Percentiles rank a stretch among this genome's conserved stretches.
phyloP scores from a whole-genome alignment of 2,113 vertebrate species.

The Cyprinodon variegatus region DNA sequence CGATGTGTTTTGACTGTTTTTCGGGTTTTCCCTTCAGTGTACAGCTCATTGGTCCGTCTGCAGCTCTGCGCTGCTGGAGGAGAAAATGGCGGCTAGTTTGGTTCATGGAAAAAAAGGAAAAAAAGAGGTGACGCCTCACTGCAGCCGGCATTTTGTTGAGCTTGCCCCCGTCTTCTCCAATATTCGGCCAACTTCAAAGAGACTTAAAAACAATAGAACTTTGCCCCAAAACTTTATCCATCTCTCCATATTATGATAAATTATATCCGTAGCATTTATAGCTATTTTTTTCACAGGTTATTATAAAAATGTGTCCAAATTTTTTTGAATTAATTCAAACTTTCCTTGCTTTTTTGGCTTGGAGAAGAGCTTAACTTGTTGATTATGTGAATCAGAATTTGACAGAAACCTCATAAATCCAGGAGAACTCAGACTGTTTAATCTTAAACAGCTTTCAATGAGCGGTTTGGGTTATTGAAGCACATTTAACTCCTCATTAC shows the following conservation, averaged over 20 bases:
- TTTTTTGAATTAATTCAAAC: not conserved
- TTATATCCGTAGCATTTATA: no score
- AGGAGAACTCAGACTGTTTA: not conserved
- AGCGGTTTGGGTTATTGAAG: constrained; percentile 2
- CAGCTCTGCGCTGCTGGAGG: constrained; percentile 11
- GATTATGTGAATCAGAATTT: not conserved
- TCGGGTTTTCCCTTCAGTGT: not conserved
- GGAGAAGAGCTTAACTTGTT: not conserved
- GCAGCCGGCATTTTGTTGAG: constrained; percentile 50
- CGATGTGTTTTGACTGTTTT: not conserved
- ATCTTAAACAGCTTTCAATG: not conserved
- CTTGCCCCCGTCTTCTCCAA: not conserved
- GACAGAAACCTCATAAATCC: not conserved
- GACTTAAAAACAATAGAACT: not conserved
- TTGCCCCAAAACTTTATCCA: not conserved
- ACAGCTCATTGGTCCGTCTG: not conserved
- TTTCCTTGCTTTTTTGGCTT: not conserved
- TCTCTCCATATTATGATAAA: no score
- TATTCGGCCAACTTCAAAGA: not conserved
- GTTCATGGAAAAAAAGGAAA: not conserved
- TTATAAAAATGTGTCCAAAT: not conserved
- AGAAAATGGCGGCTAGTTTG: constrained; percentile 41
- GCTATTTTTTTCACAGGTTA: not conserved
- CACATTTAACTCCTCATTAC: constrained; percentile 6
- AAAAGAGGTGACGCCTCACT: constrained; percentile 11